Evolutionary conservation across 2,797 vertebrate genomes (phyloP).

Genomic region (Etheostoma perlongum): DNA sequence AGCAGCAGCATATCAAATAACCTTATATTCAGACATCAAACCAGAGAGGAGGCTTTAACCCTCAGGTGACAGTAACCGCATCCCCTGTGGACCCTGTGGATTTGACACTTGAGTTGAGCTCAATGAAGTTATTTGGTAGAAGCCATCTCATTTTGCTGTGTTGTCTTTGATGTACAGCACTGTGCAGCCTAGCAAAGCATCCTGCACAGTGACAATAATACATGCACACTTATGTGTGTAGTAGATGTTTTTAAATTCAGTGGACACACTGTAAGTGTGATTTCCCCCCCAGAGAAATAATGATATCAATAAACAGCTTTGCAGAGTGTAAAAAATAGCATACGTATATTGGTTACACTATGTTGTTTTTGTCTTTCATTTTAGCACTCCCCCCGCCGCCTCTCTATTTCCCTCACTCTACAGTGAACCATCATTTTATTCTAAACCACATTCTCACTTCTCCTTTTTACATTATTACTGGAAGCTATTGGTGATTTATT

Average conservation of each 20-base stretch:
- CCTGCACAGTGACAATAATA: conserved; percentile 32
- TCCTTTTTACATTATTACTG: conserved; percentile 42
- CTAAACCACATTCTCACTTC: conserved; percentile 41
- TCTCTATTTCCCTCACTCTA: conserved; percentile 18
- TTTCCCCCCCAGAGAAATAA: background rate
- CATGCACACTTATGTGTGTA: background rate
- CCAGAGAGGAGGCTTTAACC: conserved; percentile 58
- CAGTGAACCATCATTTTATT: conserved; percentile 41
- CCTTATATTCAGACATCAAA: conserved; percentile 73
- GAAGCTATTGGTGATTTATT: conserved; percentile 62
- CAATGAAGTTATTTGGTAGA: conserved; percentile 54
- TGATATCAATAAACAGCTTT: conserved; percentile 22
- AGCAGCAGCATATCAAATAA: conserved; percentile 69
- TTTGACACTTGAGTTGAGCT: conserved; percentile 66
- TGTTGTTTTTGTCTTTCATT: conserved; percentile 27
- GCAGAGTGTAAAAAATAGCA: conserved; percentile 11
- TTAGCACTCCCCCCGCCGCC: background rate
- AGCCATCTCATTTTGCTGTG: conserved; percentile 58
- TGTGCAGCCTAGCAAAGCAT: conserved; percentile 19
- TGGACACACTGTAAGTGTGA: background rate
- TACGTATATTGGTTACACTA: conserved; percentile 34
- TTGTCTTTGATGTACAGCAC: conserved; percentile 58
- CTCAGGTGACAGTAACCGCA: conserved; percentile 73
- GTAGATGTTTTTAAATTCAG: conserved; percentile 3
- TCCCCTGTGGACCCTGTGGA: conserved; percentile 50